Evolutionary conservation across 2,888 invertebrate species (phyloP).

Genomic region (Endotricha flammealis): DNA sequence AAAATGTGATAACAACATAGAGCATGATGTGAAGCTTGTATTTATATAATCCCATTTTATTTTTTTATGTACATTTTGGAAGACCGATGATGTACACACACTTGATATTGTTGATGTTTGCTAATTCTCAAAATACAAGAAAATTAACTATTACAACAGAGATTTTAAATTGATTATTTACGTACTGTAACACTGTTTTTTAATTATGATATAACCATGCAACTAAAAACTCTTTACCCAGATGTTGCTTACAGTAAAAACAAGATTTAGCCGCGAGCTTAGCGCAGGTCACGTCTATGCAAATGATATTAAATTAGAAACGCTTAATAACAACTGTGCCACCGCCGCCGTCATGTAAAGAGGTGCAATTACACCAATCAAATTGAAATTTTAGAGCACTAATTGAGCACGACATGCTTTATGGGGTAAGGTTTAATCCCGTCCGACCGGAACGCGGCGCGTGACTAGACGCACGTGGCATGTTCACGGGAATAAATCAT

Average conservation of each 20-base stretch:
- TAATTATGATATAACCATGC: too few species aligned
- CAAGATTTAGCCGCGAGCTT: constrained; percentile 5
- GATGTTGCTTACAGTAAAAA: constrained; percentile 2
- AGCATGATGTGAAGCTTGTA: too few species aligned
- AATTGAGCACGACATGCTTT: constrained; percentile 70
- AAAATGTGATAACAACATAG: too few species aligned
- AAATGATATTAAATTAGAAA: constrained; percentile 77
- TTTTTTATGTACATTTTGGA: too few species aligned
- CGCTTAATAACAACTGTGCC: constrained; percentile 77
- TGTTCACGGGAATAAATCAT: constrained; percentile 18
- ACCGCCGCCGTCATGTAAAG: constrained; percentile 54
- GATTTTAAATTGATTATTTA: too few species aligned
- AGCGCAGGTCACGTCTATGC: constrained; percentile 71
- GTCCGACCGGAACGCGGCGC: constrained; percentile 13
- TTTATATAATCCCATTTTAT: too few species aligned
- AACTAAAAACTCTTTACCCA: background rate
- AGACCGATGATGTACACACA: too few species aligned
- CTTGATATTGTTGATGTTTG: too few species aligned
- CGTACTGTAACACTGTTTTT: too few species aligned
- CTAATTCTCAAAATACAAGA: too few species aligned
- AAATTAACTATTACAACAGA: too few species aligned
- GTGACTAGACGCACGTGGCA: constrained; percentile 26
- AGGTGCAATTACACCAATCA: constrained; percentile 78
- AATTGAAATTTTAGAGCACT: constrained; percentile 72
- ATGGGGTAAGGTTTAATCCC: constrained; percentile 44